These are phyloP conservation scores for Ormia ochracea DNA, from an alignment of 2,888 invertebrate genomes.

Conservation along the genomic window DNA sequence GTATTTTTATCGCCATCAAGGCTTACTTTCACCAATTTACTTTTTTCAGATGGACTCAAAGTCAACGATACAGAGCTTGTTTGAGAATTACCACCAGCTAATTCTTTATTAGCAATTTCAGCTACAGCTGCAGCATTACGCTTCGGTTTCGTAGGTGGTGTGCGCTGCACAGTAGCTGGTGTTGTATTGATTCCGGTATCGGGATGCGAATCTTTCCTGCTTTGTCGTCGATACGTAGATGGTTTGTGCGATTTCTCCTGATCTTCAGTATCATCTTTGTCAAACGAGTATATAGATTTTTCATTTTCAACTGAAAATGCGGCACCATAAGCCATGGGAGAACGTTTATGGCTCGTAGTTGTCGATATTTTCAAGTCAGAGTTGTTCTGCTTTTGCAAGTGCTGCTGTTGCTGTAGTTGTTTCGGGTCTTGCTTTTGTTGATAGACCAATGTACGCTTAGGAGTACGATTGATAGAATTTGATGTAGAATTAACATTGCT, in stretches of 20 bases:
- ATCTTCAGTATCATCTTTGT: constrained; percentile 82
- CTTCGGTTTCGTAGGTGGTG: constrained; percentile 67
- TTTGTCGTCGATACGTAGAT: constrained; percentile 78
- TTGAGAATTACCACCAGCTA: constrained; percentile 68
- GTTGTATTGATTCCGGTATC: constrained; percentile 64
- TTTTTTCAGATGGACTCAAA: constrained; percentile 76
- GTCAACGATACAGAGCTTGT: constrained; percentile 74
- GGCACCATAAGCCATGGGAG: constrained; percentile 64
- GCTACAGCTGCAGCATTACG: constrained; percentile 67
- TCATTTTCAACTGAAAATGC: constrained; percentile 84
- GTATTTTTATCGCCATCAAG: constrained; percentile 75
- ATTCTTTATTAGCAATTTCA: constrained; percentile 68
- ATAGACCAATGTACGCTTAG: constrained; percentile 78
- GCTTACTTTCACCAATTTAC: constrained; percentile 79
- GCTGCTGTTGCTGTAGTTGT: constrained; percentile 50
- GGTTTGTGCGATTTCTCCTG: constrained; percentile 67
- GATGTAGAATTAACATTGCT: constrained; percentile 59
- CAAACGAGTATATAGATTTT: constrained; percentile 84
- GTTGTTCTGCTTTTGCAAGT: constrained; percentile 30
- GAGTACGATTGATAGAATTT: constrained; percentile 60
- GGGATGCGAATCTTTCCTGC: constrained; percentile 75
- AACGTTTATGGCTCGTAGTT: constrained; percentile 68
- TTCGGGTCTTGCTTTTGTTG: constrained; percentile 76
- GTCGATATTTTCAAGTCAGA: constrained; percentile 76
- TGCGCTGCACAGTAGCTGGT: constrained; percentile 66